Conservation (phyloP, 1,140 invertebrate species). For the Stegodyphus dumicola region DNA sequence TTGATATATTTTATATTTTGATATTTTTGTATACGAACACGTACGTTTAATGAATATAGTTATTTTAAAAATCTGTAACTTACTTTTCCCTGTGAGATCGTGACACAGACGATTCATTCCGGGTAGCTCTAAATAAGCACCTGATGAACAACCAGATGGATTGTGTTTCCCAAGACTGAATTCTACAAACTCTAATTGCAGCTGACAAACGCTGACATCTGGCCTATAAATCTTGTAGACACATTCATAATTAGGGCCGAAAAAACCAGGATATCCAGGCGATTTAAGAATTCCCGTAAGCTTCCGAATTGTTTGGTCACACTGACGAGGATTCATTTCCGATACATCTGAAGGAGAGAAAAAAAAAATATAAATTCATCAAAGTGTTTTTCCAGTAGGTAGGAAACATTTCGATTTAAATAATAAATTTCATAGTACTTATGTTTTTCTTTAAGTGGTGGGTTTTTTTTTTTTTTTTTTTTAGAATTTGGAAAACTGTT, state of each 20-base stretch:
- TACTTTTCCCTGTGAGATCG: conserved; percentile 35
- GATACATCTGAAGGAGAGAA: neutral
- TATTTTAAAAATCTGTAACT: neutral
- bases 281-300: neutral
- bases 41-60: too few species aligned
- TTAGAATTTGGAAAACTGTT: too few species aligned
- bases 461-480: too few species aligned
- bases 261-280: conserved; percentile 20
- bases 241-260: conserved; percentile 33
- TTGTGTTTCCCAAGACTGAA: conserved; percentile 37
- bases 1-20: too few species aligned
- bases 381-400: too few species aligned
- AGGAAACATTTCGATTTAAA: too few species aligned
- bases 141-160: conserved; percentile 18
- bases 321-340: neutral
- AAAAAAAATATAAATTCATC: too few species aligned
- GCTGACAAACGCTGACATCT: conserved; percentile 10
- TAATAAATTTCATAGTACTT: too few species aligned
- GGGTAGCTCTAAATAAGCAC: conserved; percentile 29
- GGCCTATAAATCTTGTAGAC: conserved; percentile 1
- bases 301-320: conserved; percentile 16
- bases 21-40: too few species aligned
- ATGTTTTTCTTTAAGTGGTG: too few species aligned
- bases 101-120: conserved; percentile 36
- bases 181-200: conserved; percentile 21